phyloP scores from a whole-genome alignment of 2,797 vertebrate genomes.

The Rhynchotus rufescens region DNA sequence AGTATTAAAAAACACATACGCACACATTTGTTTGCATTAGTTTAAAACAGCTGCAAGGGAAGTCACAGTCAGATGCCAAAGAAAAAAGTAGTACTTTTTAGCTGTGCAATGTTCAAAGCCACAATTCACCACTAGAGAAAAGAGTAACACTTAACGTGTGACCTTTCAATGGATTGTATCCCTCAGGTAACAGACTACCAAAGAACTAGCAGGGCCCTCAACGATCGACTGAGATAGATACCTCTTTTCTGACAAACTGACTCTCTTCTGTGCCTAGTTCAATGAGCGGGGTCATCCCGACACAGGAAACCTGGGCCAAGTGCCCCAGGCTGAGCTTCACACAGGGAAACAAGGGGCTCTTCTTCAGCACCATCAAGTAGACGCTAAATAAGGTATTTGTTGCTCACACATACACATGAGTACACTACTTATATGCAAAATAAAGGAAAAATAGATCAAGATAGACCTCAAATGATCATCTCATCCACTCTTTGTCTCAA shows the following conservation, averaged over 20 bases:
- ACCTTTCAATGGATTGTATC: background rate
- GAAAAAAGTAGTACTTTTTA: background rate
- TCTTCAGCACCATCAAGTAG: background rate
- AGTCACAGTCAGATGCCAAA: background rate
- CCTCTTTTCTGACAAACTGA: background rate
- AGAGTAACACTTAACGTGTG: background rate
- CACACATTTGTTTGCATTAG: background rate
- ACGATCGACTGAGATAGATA: background rate
- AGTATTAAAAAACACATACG: background rate
- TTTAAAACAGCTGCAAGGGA: background rate
- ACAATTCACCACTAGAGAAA: rapidly evolving
- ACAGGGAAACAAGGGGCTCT: rapidly evolving
- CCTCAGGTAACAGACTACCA: rapidly evolving
- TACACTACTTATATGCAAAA: background rate
- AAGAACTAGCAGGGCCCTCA: rapidly evolving
- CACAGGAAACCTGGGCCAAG: background rate
- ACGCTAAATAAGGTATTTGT: background rate
- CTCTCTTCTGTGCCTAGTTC: background rate
- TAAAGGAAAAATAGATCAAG: background rate
- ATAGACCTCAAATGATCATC: background rate
- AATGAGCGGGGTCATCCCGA: background rate
- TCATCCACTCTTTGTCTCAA: background rate
- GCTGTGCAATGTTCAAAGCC: background rate
- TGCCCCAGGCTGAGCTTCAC: background rate
- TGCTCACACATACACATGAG: background rate